A percentile compares a stretch with the other conserved stretches of the same genome.
Evolutionary conservation across 2,888 invertebrate genomes (phyloP).

Genomic region (Hypomecis punctinalis): DNA sequence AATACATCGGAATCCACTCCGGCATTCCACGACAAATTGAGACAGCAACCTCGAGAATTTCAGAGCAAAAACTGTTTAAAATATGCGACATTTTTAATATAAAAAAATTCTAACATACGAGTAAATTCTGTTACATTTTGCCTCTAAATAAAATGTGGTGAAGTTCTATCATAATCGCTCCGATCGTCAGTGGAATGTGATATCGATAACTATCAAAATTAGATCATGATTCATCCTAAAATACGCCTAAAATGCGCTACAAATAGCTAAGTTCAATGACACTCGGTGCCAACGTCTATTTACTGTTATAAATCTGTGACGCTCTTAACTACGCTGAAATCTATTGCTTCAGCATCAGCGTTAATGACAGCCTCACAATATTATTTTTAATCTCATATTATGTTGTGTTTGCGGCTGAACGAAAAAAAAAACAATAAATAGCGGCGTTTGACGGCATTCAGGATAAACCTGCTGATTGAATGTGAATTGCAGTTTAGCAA

Average conservation of each 20-base stretch:
- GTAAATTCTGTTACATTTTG: neutral
- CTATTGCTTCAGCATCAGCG: constrained; percentile 17
- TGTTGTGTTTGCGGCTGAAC: neutral
- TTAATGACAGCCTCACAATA: constrained; percentile 18
- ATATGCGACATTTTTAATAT: too few species aligned
- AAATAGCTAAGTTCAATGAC: constrained; percentile 62
- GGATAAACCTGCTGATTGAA: too few species aligned
- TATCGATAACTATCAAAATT: constrained; percentile 25
- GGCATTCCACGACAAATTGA: constrained; percentile 21
- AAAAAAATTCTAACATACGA: neutral
- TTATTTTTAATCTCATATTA: constrained; percentile 13
- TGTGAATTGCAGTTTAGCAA: too few species aligned
- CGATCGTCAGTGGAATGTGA: constrained; percentile 29
- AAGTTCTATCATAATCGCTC: constrained; percentile 13
- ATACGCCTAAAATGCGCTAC: constrained; percentile 47
- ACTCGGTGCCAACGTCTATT: constrained; percentile 48
- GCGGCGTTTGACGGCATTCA: neutral
- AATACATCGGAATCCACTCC: constrained; percentile 33
- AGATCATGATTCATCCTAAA: constrained; percentile 37
- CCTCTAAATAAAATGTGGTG: neutral
- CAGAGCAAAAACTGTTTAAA: neutral
- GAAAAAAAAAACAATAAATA: neutral
- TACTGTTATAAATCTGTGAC: constrained; percentile 49
- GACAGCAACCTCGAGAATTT: constrained; percentile 10
- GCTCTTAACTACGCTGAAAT: constrained; percentile 21